Base-by-base conservation (phyloP, 2,113 vertebrate genomes). In the Pavo muticus region DNA sequence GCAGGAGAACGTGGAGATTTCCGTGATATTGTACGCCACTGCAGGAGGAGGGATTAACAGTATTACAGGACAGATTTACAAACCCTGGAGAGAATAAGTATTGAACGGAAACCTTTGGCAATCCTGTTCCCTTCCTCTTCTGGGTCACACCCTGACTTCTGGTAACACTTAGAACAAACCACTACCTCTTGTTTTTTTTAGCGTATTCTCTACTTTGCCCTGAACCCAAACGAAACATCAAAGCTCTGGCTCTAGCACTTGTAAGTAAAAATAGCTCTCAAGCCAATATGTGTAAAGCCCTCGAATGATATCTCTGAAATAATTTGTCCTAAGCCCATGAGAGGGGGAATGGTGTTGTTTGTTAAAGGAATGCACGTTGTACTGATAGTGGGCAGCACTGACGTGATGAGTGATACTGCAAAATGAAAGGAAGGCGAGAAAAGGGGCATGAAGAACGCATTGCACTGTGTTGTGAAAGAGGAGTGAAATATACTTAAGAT, bases 231-330 rank as follows among this genome's bases (percentile, higher is more conserved):
- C 35, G 81, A 84, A 94, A 84, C 57, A 93, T 94, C 70, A 94
- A 91, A 96, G 76, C 8, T 86, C 70, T 97, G 86, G 16, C 70
- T 81, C 25, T 29, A 84, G 83, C n/a, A 61, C 48, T 91, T 90
- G 45, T 44, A 79, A 76, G 37, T 82, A 93, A 96, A 95, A 94
- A 93, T 95, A 93, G 40, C 83, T 82, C 65, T 81, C 75, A 57
- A 93, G 76, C 65, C 48, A 78, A 72, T 91, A 91, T 88, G 90
- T 96, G 93, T 82, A 78, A 93, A 90, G 48, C 11, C n/a, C 73
- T 71, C 48, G 44, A 88, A 90, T 48, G 76, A 18, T 94, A 94
- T 90, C 79, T 74, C 68, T 78, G 61, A 86, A 95, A 93, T 93
- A 93, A 88, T 73, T 88, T 27, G 75, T 87, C 52, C 61, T 84